phyloP scores from a whole-genome alignment of 2,797 vertebrate species.

The Pygocentrus nattereri region DNA sequence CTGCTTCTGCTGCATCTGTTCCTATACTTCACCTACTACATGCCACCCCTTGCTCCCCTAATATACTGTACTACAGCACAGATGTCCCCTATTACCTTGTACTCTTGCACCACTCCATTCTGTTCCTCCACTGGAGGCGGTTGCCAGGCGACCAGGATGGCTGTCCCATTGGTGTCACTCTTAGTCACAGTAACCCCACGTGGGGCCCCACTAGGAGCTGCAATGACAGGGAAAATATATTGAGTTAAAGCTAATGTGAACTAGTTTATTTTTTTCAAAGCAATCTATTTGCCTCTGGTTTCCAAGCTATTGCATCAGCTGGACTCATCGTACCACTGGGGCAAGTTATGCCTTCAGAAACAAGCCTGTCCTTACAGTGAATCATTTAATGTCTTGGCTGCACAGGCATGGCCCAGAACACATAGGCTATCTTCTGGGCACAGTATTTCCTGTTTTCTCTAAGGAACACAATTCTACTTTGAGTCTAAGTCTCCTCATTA shows the following conservation, averaged over 20 bases:
- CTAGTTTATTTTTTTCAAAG: constrained; percentile 5
- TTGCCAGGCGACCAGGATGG: constrained; percentile 95
- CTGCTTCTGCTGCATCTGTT: constrained; percentile 4
- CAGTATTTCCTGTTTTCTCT: neutral
- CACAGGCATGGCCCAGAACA: neutral
- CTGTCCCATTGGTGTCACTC: constrained; percentile 93
- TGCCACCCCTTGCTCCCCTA: constrained; percentile 17
- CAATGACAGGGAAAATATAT: constrained; percentile 35
- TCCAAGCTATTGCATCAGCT: constrained; percentile 41
- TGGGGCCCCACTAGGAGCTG: constrained; percentile 95
- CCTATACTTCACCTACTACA: constrained; percentile 1
- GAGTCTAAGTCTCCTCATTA: constrained; percentile 10
- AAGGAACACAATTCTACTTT: neutral
- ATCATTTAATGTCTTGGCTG: neutral
- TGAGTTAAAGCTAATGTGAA: constrained; percentile 16
- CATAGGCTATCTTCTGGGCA: neutral
- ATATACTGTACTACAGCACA: neutral
- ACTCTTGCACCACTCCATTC: constrained; percentile 96
- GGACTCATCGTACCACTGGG: neutral
- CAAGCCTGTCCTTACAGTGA: neutral
- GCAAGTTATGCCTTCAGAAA: neutral
- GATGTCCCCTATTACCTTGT: constrained; percentile 86
- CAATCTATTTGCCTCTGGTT: neutral
- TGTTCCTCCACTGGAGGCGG: constrained; percentile 94
- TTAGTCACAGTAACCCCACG: constrained; percentile 91